Conservation (phyloP, 2,797 vertebrate species). For the Myiotriccus ornatus region DNA sequence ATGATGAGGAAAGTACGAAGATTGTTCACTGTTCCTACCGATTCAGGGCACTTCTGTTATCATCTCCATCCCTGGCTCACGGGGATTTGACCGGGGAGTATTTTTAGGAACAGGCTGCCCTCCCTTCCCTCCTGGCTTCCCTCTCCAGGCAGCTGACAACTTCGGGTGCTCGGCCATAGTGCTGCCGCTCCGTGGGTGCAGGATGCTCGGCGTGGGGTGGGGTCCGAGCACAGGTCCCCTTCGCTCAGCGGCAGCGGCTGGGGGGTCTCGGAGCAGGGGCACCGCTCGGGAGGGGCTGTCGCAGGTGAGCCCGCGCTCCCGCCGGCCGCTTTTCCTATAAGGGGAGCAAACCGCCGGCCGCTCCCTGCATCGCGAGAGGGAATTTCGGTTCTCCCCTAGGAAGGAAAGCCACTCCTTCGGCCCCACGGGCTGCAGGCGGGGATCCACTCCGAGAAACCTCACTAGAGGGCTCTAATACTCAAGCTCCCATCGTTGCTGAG, state of each 20-base stretch:
- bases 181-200: not conserved
- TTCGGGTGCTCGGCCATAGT: accelerated
- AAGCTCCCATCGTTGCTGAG: not conserved
- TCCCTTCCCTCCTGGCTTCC: not conserved
- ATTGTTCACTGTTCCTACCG: slow-evolving; percentile 38
- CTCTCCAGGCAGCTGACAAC: not conserved
- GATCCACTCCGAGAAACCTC: not conserved
- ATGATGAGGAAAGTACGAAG: slow-evolving; percentile 75
- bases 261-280: not conserved
- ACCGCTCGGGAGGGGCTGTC: not conserved
- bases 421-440: not conserved
- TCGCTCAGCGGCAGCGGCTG: accelerated
- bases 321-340: not conserved
- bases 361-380: not conserved
- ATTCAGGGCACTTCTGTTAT: slow-evolving; percentile 23
- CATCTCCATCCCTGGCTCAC: not conserved
- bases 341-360: accelerated
- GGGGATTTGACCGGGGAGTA: not conserved
- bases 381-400: not conserved
- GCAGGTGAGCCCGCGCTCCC: not conserved
- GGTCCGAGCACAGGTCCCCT: not conserved
- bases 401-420: not conserved
- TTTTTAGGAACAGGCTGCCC: not conserved
- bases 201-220: no score
- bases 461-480: slow-evolving; percentile 61